These are phyloP conservation scores for Diadumene lineata DNA, from an alignment of 92 coral and sea anemone genomes.

Conservation along the genomic window DNA sequence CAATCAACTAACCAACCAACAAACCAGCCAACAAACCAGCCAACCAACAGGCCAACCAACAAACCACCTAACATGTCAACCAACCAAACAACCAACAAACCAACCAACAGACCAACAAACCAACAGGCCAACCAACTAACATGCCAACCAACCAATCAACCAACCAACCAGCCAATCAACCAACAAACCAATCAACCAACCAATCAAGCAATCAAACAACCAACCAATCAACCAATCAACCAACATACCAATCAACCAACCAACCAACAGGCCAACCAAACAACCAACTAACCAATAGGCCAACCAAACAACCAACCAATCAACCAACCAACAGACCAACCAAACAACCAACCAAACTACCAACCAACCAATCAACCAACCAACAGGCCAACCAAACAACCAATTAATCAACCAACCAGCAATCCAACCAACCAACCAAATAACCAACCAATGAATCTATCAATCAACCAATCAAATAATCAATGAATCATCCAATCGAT, in stretches of 20 bases:
- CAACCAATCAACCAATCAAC: neutral
- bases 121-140: neutral
- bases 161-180: neutral
- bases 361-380: neutral
- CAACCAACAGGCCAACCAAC: neutral
- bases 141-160: neutral
- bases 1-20: neutral
- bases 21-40: neutral
- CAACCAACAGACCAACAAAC: neutral
- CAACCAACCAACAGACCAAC: too few relatives aligned
- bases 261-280: neutral
- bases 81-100: too few relatives aligned
- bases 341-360: neutral
- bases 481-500: neutral
- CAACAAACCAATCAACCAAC: too few relatives aligned
- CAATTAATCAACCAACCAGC: neutral
- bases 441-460: neutral
- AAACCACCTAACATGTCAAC: neutral
- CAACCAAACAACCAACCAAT: neutral
- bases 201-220: neutral
- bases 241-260: neutral
- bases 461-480: too few relatives aligned
- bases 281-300: neutral
- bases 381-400: neutral
- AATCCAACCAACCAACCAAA: neutral